Evolutionary conservation across 2,888 invertebrate species (phyloP), one percentile per base, ranked within the genome.

Genomic region (Xanthia togata): DNA sequence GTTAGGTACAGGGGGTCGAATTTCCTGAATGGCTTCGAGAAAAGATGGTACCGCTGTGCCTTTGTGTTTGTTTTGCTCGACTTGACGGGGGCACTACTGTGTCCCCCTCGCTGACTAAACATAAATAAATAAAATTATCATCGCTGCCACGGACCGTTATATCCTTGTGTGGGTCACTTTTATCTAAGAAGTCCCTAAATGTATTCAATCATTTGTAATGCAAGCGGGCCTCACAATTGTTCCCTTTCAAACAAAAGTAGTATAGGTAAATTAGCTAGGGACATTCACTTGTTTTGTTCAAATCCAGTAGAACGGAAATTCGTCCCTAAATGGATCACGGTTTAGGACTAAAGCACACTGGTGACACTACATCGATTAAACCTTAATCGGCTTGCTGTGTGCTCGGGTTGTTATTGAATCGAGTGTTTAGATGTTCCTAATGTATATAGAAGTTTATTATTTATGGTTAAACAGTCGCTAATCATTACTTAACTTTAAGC

Each of bases 251-350:
- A 50, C 38, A 50, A 53, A 82, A 73, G 26, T 57, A 35, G 20
- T 62, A 17, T 60, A 67, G 47, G 26, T 74, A 73, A 70, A 73
- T 73, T 64, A 62, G 38, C 12, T 47, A 20, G 59, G 50, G 68
- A 35, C 38, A 62, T 62, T 44, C 75, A 74, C 68, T 75, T 71
- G 80, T 84, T 86, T 86, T 83, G 82, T 82, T 75, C 31, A 78
- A 84, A 80, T 77, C 75, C 69, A 73, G 63, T 73, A 80, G 60
- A 78, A 79, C 76, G 76, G 63, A 60, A 41, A 71, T 72, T 67
- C 70, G 80, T 67, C 41, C 50, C 79, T 83, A 87, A 88, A 88
- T 87, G 83, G 77, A 79, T 83, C 73, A 83, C 38, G 76, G 63
- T 72, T 85, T 85, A 85, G 77, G 82, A 53, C 76, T 74, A 50